These are phyloP conservation scores for Excalfactoria chinensis DNA, from an alignment of 2,113 vertebrate genomes.

Conservation along the genomic window DNA sequence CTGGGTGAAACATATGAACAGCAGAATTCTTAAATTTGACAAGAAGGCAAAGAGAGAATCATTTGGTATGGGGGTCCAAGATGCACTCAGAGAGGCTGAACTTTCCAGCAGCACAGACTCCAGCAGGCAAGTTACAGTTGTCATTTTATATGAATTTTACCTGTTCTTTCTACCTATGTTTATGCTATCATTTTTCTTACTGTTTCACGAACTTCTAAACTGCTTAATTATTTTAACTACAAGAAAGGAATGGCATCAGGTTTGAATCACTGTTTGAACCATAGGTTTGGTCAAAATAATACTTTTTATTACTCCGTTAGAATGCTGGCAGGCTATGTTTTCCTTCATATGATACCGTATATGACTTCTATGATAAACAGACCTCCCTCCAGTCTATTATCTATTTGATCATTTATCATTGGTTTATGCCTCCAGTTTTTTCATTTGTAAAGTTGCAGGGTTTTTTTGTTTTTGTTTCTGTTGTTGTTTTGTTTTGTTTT, in stretches of 20 bases:
- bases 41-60: not conserved
- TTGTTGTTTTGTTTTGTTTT: not conserved
- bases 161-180: not conserved
- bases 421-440: not conserved
- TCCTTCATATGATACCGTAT: not conserved
- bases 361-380: not conserved
- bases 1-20: not conserved
- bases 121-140: not conserved
- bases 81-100: not conserved
- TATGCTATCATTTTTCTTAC: not conserved
- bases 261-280: fast-evolving
- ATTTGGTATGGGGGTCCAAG: not conserved
- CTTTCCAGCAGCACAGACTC: not conserved
- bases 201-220: not conserved
- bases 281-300: not conserved
- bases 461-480: no score
- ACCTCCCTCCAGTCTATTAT: not conserved
- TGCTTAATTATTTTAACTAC: not conserved
- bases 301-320: not conserved
- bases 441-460: not conserved
- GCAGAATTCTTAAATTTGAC: not conserved
- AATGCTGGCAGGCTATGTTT: fast-evolving
- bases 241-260: not conserved
- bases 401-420: not conserved
- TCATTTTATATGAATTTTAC: not conserved